Evolutionary conservation across 2,888 invertebrate genomes (phyloP).

Genomic region (Drosophila fungiperda): DNA sequence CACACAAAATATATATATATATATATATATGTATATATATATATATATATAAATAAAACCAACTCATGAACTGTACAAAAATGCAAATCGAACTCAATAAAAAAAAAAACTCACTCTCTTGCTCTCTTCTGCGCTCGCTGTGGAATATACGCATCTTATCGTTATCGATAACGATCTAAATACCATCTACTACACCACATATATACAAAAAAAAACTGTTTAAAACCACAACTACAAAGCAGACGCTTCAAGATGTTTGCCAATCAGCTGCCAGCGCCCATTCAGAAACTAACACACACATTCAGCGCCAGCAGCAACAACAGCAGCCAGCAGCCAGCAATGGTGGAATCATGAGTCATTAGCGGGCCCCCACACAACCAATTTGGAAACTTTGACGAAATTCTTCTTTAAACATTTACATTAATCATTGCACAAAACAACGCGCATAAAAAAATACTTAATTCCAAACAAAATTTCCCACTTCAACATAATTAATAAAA

Average conservation of each 20-base stretch:
- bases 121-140: conserved; percentile 79
- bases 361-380: conserved; percentile 39
- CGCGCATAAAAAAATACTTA: conserved; percentile 1
- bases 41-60: conserved; percentile 24
- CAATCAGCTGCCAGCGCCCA: conserved; percentile 72
- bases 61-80: conserved; percentile 70
- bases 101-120: conserved; percentile 60
- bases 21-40: conserved; percentile 29
- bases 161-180: conserved; percentile 39
- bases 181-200: conserved; percentile 45
- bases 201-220: conserved; percentile 17
- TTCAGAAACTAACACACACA: conserved; percentile 73
- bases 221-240: conserved; percentile 50
- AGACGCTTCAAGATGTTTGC: conserved; percentile 85
- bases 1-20: conserved; percentile 31
- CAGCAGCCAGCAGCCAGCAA: conserved; percentile 46
- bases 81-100: conserved; percentile 54
- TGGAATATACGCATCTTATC: conserved; percentile 56
- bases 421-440: conserved; percentile 48
- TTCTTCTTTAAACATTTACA: conserved; percentile 45
- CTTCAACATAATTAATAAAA: conserved; percentile 17
- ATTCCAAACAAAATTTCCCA: conserved; percentile 17
- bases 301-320: conserved; percentile 37
- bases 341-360: conserved; percentile 70
- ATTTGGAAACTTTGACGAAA: conserved; percentile 50